These are phyloP conservation scores for Arremon aurantiirostris DNA, from an alignment of 2,797 vertebrate genomes.

Conservation along the genomic window DNA sequence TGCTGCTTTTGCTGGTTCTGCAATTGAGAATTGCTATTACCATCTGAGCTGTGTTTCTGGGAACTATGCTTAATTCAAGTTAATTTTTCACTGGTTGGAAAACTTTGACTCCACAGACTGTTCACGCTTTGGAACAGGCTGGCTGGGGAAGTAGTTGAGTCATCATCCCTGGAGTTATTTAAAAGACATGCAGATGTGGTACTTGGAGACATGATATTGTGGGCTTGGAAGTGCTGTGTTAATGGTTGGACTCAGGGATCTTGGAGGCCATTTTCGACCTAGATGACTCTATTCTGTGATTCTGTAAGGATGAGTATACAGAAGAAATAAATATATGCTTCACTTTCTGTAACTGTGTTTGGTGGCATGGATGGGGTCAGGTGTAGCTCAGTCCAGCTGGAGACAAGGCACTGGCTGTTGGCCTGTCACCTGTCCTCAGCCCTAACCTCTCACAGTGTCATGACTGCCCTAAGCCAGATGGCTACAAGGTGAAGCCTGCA, in stretches of 20 bases:
- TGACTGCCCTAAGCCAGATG: neutral
- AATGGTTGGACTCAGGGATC: neutral
- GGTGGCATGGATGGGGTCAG: neutral
- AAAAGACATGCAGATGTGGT: neutral
- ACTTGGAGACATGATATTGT: neutral
- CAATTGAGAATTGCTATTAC: neutral
- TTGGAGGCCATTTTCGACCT: neutral
- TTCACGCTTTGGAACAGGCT: neutral
- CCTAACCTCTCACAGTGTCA: neutral
- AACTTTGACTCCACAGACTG: neutral
- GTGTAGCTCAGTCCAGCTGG: neutral
- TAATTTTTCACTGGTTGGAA: neutral
- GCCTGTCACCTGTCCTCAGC: neutral
- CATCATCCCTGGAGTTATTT: neutral
- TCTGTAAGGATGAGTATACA: neutral
- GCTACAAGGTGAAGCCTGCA: neutral
- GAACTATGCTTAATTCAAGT: neutral
- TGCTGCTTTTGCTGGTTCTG: neutral
- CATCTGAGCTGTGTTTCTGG: neutral
- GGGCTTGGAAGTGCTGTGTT: neutral
- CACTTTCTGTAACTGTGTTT: neutral
- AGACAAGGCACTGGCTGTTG: neutral
- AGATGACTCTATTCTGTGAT: neutral
- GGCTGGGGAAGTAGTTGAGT: neutral
- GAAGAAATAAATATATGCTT: neutral